Percentiles rank a stretch among this genome's conserved stretches.
phyloP scores from a whole-genome alignment of 2,888 invertebrate species.

The Strigamia maritima region DNA sequence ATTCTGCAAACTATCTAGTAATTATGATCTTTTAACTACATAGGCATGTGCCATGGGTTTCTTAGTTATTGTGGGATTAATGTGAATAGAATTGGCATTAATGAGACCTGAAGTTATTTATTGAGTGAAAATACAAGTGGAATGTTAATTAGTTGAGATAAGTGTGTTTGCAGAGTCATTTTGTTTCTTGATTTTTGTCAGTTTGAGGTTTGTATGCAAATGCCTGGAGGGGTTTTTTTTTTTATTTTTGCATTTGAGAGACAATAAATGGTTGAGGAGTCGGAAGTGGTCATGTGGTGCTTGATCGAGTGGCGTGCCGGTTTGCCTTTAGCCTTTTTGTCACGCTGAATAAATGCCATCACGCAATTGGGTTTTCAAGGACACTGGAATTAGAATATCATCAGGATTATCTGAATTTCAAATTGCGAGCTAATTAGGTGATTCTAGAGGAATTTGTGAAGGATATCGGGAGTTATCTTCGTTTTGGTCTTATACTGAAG shows the following conservation, averaged over 20 bases:
- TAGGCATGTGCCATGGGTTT: too few relatives aligned
- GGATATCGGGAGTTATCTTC: too few relatives aligned
- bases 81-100: too few relatives aligned
- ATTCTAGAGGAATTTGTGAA: not conserved
- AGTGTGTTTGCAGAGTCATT: not conserved
- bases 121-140: too few relatives aligned
- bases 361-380: constrained; percentile 6
- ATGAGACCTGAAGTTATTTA: too few relatives aligned
- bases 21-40: too few relatives aligned
- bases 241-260: too few relatives aligned
- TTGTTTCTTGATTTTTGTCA: not conserved
- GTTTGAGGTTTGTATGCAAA: too few relatives aligned
- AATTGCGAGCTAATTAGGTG: not conserved
- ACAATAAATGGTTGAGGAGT: not conserved
- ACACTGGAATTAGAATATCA: not conserved
- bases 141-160: not conserved
- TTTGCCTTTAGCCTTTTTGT: constrained; percentile 12
- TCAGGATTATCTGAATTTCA: not conserved
- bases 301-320: not conserved
- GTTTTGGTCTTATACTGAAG: too few relatives aligned
- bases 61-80: too few relatives aligned
- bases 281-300: constrained; percentile 13
- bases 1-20: too few relatives aligned
- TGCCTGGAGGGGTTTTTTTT: too few relatives aligned
- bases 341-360: constrained; percentile 1